Evolutionary conservation across 2,797 vertebrate genomes (phyloP).

Genomic region (Catharus ustulatus): DNA sequence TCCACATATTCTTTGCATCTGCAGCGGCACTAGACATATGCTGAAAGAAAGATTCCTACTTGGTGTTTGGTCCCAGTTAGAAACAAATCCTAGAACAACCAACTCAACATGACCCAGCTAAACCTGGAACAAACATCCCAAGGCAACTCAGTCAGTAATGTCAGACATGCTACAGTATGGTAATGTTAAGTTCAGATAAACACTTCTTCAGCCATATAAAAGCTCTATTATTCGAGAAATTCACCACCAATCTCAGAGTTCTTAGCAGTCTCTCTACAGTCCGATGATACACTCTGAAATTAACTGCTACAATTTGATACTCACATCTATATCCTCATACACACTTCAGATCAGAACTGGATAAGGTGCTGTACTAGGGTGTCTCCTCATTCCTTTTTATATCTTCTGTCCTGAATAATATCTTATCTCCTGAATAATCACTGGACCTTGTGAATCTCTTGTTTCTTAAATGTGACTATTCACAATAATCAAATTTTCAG

Average conservation of each 20-base stretch:
- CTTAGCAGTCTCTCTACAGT: neutral
- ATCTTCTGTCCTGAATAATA: neutral
- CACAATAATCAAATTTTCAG: neutral
- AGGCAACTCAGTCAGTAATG: neutral
- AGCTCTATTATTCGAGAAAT: neutral
- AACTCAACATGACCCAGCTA: neutral
- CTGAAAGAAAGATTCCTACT: neutral
- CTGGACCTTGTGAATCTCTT: neutral
- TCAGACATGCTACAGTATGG: neutral
- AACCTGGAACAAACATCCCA: neutral
- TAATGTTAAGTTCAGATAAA: neutral
- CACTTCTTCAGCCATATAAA: neutral
- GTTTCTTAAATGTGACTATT: neutral
- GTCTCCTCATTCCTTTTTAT: fast-evolving
- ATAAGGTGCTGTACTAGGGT: neutral
- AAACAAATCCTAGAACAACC: neutral
- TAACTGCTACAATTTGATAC: neutral
- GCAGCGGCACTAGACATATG: neutral
- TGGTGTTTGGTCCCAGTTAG: neutral
- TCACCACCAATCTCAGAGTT: neutral
- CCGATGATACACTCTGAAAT: neutral
- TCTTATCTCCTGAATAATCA: no score
- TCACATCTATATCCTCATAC: neutral
- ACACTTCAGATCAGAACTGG: neutral
- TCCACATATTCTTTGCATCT: neutral